Evolutionary conservation across 2,888 invertebrate genomes (phyloP).

Genomic region (Mechanitis mazaeus): DNA sequence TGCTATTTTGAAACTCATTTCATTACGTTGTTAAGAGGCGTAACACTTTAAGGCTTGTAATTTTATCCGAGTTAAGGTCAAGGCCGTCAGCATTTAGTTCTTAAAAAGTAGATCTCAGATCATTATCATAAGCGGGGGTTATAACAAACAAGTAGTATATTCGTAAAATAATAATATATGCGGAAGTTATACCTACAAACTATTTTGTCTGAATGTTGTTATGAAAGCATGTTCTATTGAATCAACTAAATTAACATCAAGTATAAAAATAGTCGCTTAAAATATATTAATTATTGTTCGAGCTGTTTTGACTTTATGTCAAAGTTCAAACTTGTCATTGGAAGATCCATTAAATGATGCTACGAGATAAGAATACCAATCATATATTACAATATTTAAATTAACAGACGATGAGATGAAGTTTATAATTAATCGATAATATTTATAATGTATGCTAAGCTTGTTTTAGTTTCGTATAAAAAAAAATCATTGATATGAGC

Average conservation of each 20-base stretch:
- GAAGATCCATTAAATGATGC: background rate
- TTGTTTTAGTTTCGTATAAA: too few species aligned
- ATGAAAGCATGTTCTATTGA: too few species aligned
- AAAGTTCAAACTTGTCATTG: background rate
- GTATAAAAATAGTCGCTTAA: too few species aligned
- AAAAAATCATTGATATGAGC: too few species aligned
- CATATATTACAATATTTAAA: slow-evolving; percentile 1
- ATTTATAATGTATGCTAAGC: background rate
- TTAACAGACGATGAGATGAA: background rate
- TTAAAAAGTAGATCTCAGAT: slow-evolving; percentile 5
- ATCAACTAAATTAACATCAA: too few species aligned
- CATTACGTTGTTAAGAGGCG: slow-evolving; percentile 2
- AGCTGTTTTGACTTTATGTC: background rate
- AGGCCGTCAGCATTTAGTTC: slow-evolving; percentile 11
- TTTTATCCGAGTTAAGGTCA: slow-evolving; percentile 17
- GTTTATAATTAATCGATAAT: background rate
- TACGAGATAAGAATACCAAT: background rate
- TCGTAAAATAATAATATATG: too few species aligned
- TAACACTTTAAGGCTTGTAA: slow-evolving; percentile 8
- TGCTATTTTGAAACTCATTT: slow-evolving; percentile 11
- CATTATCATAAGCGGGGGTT: background rate
- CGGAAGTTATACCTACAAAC: too few species aligned
- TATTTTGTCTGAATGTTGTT: too few species aligned
- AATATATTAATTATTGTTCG: too few species aligned
- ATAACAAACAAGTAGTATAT: background rate